These are phyloP conservation scores for Aethes cnicana DNA, from an alignment of 2,888 invertebrate genomes.

Conservation along the genomic window DNA sequence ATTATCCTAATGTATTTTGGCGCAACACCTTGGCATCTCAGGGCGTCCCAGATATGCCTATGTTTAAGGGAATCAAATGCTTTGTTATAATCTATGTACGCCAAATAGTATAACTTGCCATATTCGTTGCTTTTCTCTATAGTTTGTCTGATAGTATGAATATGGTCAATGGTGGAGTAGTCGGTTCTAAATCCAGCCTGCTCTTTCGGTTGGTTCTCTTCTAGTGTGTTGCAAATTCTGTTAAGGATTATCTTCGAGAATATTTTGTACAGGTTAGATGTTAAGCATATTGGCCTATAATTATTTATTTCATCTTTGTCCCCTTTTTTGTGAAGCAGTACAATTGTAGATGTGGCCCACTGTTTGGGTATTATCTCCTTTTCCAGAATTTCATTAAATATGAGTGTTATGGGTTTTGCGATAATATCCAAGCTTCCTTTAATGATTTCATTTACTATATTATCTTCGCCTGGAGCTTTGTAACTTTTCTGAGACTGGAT, in stretches of 20 bases:
- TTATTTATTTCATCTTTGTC: slow-evolving; percentile 34
- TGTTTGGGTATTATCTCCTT: slow-evolving; percentile 30
- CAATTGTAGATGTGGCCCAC: slow-evolving; percentile 33
- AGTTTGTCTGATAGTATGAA: slow-evolving; percentile 29
- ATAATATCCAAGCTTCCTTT: not conserved
- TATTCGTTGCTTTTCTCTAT: slow-evolving; percentile 31
- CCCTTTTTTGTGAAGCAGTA: slow-evolving; percentile 36
- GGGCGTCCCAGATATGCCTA: not conserved
- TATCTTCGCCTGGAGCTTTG: slow-evolving; percentile 25
- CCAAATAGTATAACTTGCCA: not conserved
- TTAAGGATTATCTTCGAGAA: slow-evolving; percentile 36
- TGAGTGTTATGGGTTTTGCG: slow-evolving; percentile 18
- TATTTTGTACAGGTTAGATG: slow-evolving; percentile 37
- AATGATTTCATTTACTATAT: slow-evolving; percentile 26
- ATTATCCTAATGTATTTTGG: too few relatives aligned
- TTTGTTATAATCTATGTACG: slow-evolving; percentile 27
- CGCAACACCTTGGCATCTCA: slow-evolving; percentile 14
- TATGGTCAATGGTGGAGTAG: slow-evolving; percentile 31
- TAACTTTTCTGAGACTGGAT: slow-evolving; percentile 19
- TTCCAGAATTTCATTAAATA: slow-evolving; percentile 33
- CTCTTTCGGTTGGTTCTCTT: slow-evolving; percentile 36
- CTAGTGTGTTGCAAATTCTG: slow-evolving; percentile 31
- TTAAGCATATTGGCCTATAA: slow-evolving; percentile 37
- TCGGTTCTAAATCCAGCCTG: slow-evolving; percentile 38
- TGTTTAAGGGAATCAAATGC: slow-evolving; percentile 19